Evolutionary conservation across 2,888 invertebrate genomes (phyloP).

Genomic region (Steinernema scapterisci): DNA sequence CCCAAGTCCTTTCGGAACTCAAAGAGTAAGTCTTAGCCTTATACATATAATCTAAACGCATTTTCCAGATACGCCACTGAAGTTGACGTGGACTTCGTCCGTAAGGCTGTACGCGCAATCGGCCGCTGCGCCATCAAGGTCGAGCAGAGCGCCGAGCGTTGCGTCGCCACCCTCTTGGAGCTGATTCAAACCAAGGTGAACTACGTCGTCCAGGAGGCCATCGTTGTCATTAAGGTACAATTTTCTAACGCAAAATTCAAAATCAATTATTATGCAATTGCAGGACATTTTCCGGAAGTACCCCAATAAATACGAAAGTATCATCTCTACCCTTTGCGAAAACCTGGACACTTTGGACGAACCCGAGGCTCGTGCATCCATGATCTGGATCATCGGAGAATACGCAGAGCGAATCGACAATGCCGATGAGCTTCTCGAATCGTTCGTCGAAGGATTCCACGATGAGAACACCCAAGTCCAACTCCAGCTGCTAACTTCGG

Average conservation of each 20-base stretch:
- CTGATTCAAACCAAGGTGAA: conserved; percentile 98
- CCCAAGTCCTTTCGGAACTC: conserved; percentile 93
- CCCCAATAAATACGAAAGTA: conserved; percentile 99
- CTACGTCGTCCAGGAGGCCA: conserved; percentile 99
- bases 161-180: conserved; percentile 94
- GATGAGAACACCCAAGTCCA: conserved; percentile 94
- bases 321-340: conserved; percentile 97
- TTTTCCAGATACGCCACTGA: conserved; percentile 82
- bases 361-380: conserved; percentile 79
- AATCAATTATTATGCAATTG: conserved; percentile 15
- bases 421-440: conserved; percentile 94
- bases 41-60: background rate
- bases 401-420: conserved; percentile 99
- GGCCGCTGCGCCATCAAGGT: conserved; percentile 90
- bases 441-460: conserved; percentile 94
- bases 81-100: conserved; percentile 98
- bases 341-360: conserved; percentile 97
- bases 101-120: conserved; percentile 97
- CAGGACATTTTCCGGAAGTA: conserved; percentile 77
- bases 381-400: conserved; percentile 73
- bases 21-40: conserved; percentile 77
- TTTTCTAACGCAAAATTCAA: background rate
- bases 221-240: conserved; percentile 88
- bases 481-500: conserved; percentile 92
- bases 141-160: conserved; percentile 95